These are phyloP conservation scores for Myopa tessellatipennis DNA, from an alignment of 2,888 invertebrate genomes.

Conservation along the genomic window DNA sequence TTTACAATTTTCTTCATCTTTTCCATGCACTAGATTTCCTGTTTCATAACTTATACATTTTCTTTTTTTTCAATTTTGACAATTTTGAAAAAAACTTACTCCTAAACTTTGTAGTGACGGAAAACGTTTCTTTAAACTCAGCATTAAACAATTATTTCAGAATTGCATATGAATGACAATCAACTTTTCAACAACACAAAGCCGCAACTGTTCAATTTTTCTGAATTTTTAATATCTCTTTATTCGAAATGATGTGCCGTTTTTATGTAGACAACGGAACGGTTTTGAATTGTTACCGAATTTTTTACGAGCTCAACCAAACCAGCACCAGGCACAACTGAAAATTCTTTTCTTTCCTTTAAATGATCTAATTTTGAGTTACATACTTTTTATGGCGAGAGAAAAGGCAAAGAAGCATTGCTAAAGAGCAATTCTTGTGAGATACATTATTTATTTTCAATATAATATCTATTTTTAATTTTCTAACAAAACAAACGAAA, in stretches of 20 bases:
- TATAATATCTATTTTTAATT: slow-evolving; percentile 29
- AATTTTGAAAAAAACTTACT: slow-evolving; percentile 63
- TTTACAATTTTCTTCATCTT: slow-evolving; percentile 1
- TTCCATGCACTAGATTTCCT: background rate
- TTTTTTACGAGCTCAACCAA: slow-evolving; percentile 26
- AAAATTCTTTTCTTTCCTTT: background rate
- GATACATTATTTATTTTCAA: background rate
- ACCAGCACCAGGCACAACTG: slow-evolving; percentile 34
- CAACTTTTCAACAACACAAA: background rate
- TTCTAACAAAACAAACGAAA: slow-evolving; percentile 19
- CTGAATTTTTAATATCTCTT: too few species aligned
- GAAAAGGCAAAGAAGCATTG: too few species aligned
- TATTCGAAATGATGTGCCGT: too few species aligned
- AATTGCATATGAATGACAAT: background rate
- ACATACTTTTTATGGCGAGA: too few species aligned
- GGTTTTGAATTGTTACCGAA: slow-evolving; percentile 10
- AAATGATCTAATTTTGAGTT: too few species aligned
- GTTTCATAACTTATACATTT: background rate
- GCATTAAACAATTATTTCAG: slow-evolving; percentile 51
- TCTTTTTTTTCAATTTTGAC: background rate
- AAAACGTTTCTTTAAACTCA: slow-evolving; percentile 69
- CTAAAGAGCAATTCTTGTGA: background rate
- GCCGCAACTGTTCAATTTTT: background rate
- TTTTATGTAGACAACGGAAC: too few species aligned
- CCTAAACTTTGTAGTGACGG: slow-evolving; percentile 71